Conservation (phyloP, 2,888 invertebrate genomes). For the Epirrhoe alternata region DNA sequence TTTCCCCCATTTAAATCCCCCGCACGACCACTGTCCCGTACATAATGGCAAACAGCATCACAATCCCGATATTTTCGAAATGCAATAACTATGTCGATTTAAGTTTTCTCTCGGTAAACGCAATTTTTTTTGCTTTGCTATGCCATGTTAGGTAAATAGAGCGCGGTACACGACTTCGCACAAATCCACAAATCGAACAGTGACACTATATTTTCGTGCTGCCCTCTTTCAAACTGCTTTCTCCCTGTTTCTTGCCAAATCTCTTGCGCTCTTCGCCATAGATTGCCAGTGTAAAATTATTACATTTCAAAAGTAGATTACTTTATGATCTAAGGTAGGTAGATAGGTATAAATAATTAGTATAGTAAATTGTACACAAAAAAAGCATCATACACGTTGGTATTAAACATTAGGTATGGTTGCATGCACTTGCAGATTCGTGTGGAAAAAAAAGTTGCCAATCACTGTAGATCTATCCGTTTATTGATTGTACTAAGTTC, state of each 20-base stretch:
- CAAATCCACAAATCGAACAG: conserved; percentile 54
- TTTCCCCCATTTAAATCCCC: conserved; percentile 74
- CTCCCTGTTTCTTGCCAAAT: background rate
- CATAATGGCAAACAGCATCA: conserved; percentile 54
- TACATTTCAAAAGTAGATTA: too few species aligned
- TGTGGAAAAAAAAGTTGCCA: too few species aligned
- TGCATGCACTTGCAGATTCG: too few species aligned
- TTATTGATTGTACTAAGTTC: too few species aligned
- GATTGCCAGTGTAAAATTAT: too few species aligned
- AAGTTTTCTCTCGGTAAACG: conserved; percentile 36
- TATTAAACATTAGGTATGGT: too few species aligned
- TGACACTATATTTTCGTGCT: background rate
- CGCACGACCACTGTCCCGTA: conserved; percentile 49
- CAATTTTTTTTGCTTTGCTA: conserved; percentile 54
- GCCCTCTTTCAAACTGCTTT: background rate
- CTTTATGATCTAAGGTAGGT: too few species aligned
- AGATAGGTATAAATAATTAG: too few species aligned
- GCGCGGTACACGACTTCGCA: conserved; percentile 65
- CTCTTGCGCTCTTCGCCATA: too few species aligned
- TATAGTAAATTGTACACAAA: too few species aligned
- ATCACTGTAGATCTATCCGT: too few species aligned
- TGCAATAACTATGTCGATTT: conserved; percentile 16
- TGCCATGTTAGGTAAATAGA: conserved; percentile 66
- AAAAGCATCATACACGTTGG: too few species aligned
- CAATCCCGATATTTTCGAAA: conserved; percentile 37